These are phyloP conservation scores for Rhamnusium bicolor DNA, from an alignment of 2,888 invertebrate species.

Conservation along the genomic window DNA sequence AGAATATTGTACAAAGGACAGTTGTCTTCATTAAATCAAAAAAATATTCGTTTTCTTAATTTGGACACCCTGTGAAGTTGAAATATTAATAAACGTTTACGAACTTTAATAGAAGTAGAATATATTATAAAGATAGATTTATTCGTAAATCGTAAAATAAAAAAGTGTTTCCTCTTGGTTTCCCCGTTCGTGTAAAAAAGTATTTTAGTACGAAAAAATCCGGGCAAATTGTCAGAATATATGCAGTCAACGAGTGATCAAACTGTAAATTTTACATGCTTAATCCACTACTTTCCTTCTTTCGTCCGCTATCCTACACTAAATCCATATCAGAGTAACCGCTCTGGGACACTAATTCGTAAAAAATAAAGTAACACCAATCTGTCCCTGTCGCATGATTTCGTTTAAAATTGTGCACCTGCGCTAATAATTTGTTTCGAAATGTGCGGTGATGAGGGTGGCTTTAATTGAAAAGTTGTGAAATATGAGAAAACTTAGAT, in stretches of 20 bases:
- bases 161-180: no score
- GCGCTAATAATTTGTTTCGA: constrained; percentile 16
- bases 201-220: no score
- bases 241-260: not conserved
- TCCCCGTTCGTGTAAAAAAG: no score
- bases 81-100: no score
- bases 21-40: no score
- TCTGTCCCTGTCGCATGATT: not conserved
- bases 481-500: constrained; percentile 27
- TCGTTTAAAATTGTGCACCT: not conserved
- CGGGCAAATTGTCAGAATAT: not conserved
- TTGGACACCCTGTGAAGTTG: no score
- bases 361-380: constrained; percentile 8
- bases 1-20: no score
- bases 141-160: no score
- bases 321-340: not conserved
- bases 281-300: not conserved
- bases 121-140: no score
- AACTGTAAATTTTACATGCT: not conserved
- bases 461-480: constrained; percentile 32
- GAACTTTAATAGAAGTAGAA: no score
- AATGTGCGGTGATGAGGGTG: constrained; percentile 21
- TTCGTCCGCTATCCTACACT: not conserved
- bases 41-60: no score
- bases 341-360: not conserved